These are phyloP conservation scores for Drosophila acutilabella DNA, from an alignment of 2,888 invertebrate genomes.

Conservation along the genomic window DNA sequence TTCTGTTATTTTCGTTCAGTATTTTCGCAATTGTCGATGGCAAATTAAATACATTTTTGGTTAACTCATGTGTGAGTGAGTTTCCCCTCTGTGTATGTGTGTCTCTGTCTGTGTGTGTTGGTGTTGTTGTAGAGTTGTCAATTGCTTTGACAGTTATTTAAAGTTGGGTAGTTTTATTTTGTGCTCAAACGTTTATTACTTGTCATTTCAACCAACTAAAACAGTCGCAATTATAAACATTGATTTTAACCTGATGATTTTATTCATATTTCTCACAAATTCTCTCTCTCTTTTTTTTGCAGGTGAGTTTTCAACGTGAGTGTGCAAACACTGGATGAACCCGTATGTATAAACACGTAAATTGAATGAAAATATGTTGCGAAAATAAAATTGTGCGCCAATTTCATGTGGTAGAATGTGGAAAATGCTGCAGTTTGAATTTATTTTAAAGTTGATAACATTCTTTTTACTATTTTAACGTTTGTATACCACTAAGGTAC, in stretches of 20 bases:
- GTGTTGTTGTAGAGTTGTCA: slow-evolving; percentile 46
- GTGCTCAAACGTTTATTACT: slow-evolving; percentile 6
- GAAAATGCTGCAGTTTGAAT: background rate
- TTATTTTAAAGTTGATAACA: background rate
- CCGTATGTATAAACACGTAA: slow-evolving; percentile 7
- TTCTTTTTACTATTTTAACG: too few species aligned
- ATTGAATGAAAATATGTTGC: slow-evolving; percentile 9
- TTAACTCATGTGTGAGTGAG: slow-evolving; percentile 22
- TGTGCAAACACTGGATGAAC: background rate
- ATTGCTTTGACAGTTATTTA: slow-evolving; percentile 44
- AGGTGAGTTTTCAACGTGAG: slow-evolving; percentile 46
- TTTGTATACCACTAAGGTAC: too few species aligned
- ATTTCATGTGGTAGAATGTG: background rate
- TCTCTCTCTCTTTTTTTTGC: slow-evolving; percentile 31
- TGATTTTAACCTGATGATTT: slow-evolving; percentile 41
- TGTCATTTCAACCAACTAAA: slow-evolving; percentile 23
- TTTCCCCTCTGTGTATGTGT: background rate
- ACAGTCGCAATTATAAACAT: slow-evolving; percentile 31
- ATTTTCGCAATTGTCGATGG: slow-evolving; percentile 42
- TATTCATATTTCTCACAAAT: background rate
- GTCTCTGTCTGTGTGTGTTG: slow-evolving; percentile 6
- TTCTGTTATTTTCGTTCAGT: slow-evolving; percentile 31
- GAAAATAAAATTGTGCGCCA: background rate
- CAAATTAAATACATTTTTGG: slow-evolving; percentile 58
- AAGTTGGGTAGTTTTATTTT: slow-evolving; percentile 18